Evolutionary conservation across 2,888 invertebrate species (phyloP).

Genomic region (Plagodis dolabraria): DNA sequence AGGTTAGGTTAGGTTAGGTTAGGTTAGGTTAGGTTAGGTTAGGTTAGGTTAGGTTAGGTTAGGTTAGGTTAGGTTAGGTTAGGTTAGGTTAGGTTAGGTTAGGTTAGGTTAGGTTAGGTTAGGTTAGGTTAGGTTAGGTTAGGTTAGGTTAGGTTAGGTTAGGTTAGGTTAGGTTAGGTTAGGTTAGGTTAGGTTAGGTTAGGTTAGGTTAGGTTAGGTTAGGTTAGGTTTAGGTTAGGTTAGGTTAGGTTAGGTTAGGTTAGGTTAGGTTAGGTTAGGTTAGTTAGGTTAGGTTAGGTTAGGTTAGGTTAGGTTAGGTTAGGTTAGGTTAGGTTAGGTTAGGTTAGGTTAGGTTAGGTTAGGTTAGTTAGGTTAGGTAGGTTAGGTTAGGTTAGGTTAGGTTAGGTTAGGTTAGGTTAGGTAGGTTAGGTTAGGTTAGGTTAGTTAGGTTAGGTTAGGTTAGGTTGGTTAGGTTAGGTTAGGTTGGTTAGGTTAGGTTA

Average conservation of each 20-base stretch:
- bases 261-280: constrained; percentile 26
- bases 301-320: constrained; percentile 30
- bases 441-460: too few relatives aligned
- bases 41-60: constrained; percentile 35
- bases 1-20: constrained; percentile 34
- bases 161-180: constrained; percentile 30
- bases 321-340: constrained; percentile 32
- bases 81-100: constrained; percentile 36
- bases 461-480: too few relatives aligned
- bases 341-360: constrained; percentile 37
- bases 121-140: constrained; percentile 35
- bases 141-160: constrained; percentile 34
- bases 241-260: constrained; percentile 29
- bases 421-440: too few relatives aligned
- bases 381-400: constrained; percentile 29
- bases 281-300: constrained; percentile 29
- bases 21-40: constrained; percentile 36
- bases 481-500: constrained; percentile 29
- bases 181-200: constrained; percentile 33
- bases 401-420: too few relatives aligned
- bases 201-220: constrained; percentile 35
- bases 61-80: constrained; percentile 34
- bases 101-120: constrained; percentile 35
- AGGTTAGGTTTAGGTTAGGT: constrained; percentile 28
- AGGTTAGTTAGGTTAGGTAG: constrained; percentile 34